Conservation (phyloP, 1,140 invertebrate species). For the Helicoverpa zea region DNA sequence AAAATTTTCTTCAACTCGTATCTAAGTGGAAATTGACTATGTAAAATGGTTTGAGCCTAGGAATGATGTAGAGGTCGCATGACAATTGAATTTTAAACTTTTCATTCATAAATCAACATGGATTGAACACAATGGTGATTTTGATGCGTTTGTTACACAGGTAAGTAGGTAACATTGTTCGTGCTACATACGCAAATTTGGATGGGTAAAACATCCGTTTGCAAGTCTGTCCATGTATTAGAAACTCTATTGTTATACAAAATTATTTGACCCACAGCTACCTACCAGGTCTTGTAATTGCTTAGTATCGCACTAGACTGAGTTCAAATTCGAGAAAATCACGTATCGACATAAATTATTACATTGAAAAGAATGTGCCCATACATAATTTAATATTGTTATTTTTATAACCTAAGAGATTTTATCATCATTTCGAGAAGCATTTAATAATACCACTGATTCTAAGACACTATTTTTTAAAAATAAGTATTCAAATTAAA, state of each 20-base stretch:
- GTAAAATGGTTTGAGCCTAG: conserved; percentile 1
- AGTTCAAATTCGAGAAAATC: too few relatives aligned
- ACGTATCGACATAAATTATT: too few relatives aligned
- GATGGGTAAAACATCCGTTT: not conserved
- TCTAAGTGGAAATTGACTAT: not conserved
- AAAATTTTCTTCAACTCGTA: not conserved
- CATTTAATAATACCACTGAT: too few relatives aligned
- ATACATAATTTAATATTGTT: too few relatives aligned
- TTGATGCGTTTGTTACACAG: too few relatives aligned
- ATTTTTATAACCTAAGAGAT: too few relatives aligned
- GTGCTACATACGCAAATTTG: not conserved
- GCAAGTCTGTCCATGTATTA: not conserved
- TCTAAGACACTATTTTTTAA: too few relatives aligned
- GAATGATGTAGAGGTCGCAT: not conserved
- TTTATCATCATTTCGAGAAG: too few relatives aligned
- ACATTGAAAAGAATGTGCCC: too few relatives aligned
- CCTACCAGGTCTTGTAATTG: not conserved
- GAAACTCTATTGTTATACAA: not conserved
- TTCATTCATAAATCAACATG: not conserved
- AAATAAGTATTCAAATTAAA: too few relatives aligned
- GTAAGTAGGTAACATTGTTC: not conserved
- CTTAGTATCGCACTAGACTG: too few relatives aligned
- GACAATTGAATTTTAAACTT: not conserved
- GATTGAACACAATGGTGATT: not conserved
- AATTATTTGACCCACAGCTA: not conserved